Percentiles rank a stretch among this genome's conserved stretches.
Evolutionary conservation across 2,113 vertebrate species (phyloP).

Genomic region (Oreochromis tanganicae): DNA sequence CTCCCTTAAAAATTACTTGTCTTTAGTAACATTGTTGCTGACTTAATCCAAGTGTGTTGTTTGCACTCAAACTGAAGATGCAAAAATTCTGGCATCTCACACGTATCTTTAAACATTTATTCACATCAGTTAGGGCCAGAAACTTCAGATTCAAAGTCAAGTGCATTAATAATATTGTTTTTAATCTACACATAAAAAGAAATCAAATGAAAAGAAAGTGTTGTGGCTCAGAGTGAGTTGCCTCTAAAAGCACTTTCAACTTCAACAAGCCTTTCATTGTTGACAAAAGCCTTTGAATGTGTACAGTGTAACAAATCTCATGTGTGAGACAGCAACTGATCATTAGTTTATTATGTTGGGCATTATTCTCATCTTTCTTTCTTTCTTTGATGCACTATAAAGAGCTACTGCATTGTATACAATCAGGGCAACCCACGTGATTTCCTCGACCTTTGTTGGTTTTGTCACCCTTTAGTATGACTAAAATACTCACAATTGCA

Average conservation of each 20-base stretch:
- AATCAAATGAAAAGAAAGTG: neutral
- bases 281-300: neutral
- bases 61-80: neutral
- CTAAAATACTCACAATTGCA: neutral
- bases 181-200: neutral
- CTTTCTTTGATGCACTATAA: neutral
- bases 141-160: neutral
- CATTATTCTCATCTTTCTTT: neutral
- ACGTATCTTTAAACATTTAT: neutral
- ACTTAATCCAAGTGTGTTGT: accelerated
- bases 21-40: neutral
- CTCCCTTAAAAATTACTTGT: accelerated
- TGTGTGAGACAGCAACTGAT: neutral
- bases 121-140: neutral
- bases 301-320: neutral
- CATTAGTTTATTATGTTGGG: neutral
- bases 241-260: neutral
- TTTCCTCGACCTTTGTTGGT: neutral
- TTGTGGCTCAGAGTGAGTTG: neutral
- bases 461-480: neutral
- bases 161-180: neutral
- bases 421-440: neutral
- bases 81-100: neutral
- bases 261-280: neutral
- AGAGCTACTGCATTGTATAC: neutral